Evolutionary conservation across 2,113 vertebrate genomes (phyloP).

Genomic region (Irena cyanogastra): DNA sequence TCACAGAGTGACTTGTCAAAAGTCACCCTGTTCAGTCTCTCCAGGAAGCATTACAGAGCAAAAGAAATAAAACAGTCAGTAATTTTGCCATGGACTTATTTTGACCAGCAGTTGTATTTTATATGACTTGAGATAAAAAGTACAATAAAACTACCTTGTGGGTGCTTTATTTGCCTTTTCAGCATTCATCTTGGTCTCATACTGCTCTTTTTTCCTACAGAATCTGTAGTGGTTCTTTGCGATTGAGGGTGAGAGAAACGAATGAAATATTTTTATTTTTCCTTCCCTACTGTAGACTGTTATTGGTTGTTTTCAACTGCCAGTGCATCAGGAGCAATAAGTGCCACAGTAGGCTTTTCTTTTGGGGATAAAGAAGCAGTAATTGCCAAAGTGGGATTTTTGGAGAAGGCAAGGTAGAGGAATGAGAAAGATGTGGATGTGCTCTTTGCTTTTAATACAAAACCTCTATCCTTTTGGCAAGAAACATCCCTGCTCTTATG

Average conservation of each 20-base stretch:
- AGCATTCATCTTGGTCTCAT: background rate
- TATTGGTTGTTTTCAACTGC: background rate
- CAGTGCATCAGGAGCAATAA: background rate
- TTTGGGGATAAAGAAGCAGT: background rate
- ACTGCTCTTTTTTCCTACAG: background rate
- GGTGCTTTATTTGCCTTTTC: background rate
- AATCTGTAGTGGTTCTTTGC: background rate
- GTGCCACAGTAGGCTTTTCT: background rate
- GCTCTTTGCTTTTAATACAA: background rate
- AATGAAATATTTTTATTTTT: background rate
- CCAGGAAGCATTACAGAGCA: background rate
- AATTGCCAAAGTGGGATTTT: background rate
- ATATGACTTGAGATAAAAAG: background rate
- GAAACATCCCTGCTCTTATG: background rate
- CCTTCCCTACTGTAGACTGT: background rate
- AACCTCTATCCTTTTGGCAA: background rate
- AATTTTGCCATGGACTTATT: background rate
- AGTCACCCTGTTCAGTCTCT: background rate
- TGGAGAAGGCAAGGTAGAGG: accelerated
- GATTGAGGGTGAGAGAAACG: background rate
- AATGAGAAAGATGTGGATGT: background rate
- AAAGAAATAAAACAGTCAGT: background rate
- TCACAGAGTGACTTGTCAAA: background rate
- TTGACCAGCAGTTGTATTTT: background rate
- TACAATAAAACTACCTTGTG: background rate